Evolutionary conservation across 1,140 invertebrate genomes (phyloP).

Genomic region (Pararge aegeria): DNA sequence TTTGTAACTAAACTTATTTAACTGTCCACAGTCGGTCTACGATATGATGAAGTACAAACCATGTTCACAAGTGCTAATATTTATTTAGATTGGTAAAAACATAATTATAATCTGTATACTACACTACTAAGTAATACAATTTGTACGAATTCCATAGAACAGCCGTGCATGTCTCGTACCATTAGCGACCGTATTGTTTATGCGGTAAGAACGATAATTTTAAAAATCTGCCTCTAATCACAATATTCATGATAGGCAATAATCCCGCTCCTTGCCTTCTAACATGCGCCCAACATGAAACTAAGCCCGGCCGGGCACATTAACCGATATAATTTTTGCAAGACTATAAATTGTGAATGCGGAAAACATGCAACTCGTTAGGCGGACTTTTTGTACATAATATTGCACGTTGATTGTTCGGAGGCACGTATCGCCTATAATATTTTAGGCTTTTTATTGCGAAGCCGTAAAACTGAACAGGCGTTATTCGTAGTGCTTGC

Average conservation of each 20-base stretch:
- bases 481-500: background rate
- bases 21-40: no score
- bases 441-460: conserved; percentile 1
- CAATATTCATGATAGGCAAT: conserved; percentile 16
- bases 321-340: conserved; percentile 22
- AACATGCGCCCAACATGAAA: conserved; percentile 1
- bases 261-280: background rate
- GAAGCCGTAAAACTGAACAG: background rate
- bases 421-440: conserved; percentile 6
- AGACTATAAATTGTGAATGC: conserved; percentile 23
- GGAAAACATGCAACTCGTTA: conserved; percentile 23
- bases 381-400: conserved; percentile 7
- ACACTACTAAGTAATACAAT: no score
- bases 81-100: no score
- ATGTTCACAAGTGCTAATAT: no score
- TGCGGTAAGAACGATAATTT: conserved; percentile 1
- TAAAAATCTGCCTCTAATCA: conserved; percentile 11
- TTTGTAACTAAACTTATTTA: no score
- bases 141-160: background rate
- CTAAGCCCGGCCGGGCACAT: conserved; percentile 13
- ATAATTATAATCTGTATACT: no score
- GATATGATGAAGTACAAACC: no score
- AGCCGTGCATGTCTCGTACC: background rate
- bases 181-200: conserved; percentile 10
- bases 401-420: conserved; percentile 12